Evolutionary conservation across 2,888 invertebrate species (phyloP), one percentile per base, ranked within the genome.

Genomic region (Phoenoteleia sp.): DNA sequence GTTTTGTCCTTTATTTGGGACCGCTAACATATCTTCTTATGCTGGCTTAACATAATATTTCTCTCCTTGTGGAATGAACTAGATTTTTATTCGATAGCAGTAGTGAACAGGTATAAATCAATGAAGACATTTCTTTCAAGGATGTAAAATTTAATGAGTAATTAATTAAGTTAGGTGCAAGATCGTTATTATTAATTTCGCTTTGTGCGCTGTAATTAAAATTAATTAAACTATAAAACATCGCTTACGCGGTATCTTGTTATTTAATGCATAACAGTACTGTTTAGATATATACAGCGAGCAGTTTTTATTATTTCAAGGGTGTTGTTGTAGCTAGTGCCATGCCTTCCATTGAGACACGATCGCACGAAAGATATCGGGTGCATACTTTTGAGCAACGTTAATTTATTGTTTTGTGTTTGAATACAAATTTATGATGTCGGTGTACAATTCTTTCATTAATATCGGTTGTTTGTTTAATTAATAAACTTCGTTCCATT

Each of bases 171-270:
- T 62, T 33, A 0, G 29, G 7, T 36, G 42, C 13, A 19, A 64
- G 58, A 49, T 36, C 25, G 36, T 58, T 66, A 80, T 80, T 80
- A 80, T 66, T 80, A 80, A 80, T 79, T 64, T 62, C 45, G 5
- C 64, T 9, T 69, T 58, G 23, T 29, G 66, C 15, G 42, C 11
- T 64, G 19, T 21, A 81, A 81, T 81, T 81, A 81, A 74, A 81
- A 52, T 81, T 81, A 81, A 81, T 74, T 74, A 74, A 80, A 74
- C 67, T 60, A 67, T 74, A 81, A 81, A 81, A 56, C 72, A 66
- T 66, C 79, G 47, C 64, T 80, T 80, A 80, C 60, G 42, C 66
- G 29, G 58, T 74, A 67, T 29, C 74, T 74, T 74, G 52, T 74
- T 81, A 74, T 60, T 67, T 52, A 67, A 81, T 45, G 58, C 58